Base-by-base conservation (phyloP, 1,140 invertebrate species). In the Bathynomus jamesi region DNA sequence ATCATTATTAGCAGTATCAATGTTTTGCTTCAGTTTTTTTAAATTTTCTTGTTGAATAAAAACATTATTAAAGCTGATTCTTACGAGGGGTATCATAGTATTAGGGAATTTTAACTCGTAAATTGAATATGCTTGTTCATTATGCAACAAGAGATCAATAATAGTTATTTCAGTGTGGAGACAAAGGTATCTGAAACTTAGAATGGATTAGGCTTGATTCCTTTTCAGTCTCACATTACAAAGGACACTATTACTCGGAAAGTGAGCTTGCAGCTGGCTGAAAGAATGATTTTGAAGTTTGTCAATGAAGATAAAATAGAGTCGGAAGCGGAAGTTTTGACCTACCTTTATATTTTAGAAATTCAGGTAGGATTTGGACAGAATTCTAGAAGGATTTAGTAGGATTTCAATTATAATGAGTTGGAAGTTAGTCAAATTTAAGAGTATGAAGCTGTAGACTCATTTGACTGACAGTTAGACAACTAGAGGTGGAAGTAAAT, bases 271-370 rank as follows among this genome's bases (percentile, higher is more conserved):
- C 87, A 90, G 17, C 83, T 98, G 64, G 95, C 95, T n/a, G 92
- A 86, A 74, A 81, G 84, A 76, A 86, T 91, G 89, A 85, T 89
- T 28, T 86, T 92, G 78, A 97, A 96, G 82, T 89, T 95, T 80
- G 89, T 95, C 62, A 86, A 89, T 24, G 93, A 96, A 76, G 89
- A 89, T 70, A 95, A 94, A 85, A 87, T 96, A 76, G 92, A 96
- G 82, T 91, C 92, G 0, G 95, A 97, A 81, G 93, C 94, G 82
- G 95, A 98, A 83, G 90, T 95, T 0, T 88, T 93, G 66, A 83
- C 97, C 24, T 97, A 96, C 83, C 83, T 97, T 31, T 91, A 95
- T 85, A 92, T 98, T 70, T 83, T 98, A 60, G 90, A 95, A 79
- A 84, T 92, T 68, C 90, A 87, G 72, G 82, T 79, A 63, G 73